Evolutionary conservation across 2,888 invertebrate genomes (phyloP).

Genomic region (Brassicogethes aeneus): DNA sequence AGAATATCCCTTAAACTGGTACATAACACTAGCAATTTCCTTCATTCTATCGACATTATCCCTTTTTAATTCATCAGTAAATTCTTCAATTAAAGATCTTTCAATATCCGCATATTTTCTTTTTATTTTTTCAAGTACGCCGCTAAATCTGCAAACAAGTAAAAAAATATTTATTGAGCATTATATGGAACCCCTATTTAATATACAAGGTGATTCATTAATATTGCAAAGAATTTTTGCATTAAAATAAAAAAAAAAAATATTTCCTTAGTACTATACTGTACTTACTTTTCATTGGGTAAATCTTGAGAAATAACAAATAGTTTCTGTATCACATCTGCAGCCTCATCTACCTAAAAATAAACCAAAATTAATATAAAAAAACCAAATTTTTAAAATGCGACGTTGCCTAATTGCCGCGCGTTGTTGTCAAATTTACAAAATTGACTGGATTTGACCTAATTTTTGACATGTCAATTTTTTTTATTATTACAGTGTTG

Average conservation of each 20-base stretch:
- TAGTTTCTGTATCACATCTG: slow-evolving; percentile 94
- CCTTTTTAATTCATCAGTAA: slow-evolving; percentile 78
- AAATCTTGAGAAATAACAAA: slow-evolving; percentile 93
- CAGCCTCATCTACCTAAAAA: slow-evolving; percentile 80
- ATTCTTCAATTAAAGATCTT: slow-evolving; percentile 84
- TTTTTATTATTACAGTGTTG: too few relatives aligned
- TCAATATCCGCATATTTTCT: slow-evolving; percentile 88
- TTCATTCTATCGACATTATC: slow-evolving; percentile 86
- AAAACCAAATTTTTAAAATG: too few relatives aligned
- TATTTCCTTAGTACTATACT: too few relatives aligned
- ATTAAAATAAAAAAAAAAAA: too few relatives aligned
- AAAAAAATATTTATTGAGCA: slow-evolving; percentile 5
- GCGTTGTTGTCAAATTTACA: too few relatives aligned
- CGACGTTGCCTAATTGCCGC: too few relatives aligned
- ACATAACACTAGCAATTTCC: slow-evolving; percentile 81
- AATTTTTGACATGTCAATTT: too few relatives aligned
- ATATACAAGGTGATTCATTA: too few relatives aligned
- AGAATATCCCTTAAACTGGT: slow-evolving; percentile 93
- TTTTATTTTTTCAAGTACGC: slow-evolving; percentile 76
- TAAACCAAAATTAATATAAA: too few relatives aligned
- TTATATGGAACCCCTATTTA: slow-evolving; percentile 4
- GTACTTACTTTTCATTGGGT: slow-evolving; percentile 67
- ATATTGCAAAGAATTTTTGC: too few relatives aligned
- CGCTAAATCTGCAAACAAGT: slow-evolving; percentile 52
- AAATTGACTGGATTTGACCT: too few relatives aligned